phyloP scores from a whole-genome alignment of 2,113 vertebrate genomes.

The Corythaeola cristata region DNA sequence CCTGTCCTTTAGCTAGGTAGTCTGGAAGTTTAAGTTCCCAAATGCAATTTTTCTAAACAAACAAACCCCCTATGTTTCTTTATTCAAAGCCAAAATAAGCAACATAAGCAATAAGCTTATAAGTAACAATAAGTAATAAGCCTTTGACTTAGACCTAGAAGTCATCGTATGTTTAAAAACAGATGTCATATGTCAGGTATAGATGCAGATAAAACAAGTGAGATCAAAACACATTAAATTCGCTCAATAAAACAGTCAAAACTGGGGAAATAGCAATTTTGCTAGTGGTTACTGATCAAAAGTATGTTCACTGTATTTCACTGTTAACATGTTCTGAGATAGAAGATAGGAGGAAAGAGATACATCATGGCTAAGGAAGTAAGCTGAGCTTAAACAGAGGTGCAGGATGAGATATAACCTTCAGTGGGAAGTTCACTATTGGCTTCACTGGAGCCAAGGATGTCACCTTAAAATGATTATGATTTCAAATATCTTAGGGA shows the following conservation, averaged over 20 bases:
- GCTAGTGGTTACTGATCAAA: background rate
- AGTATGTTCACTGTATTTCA: background rate
- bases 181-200: background rate
- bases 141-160: background rate
- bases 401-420: background rate
- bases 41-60: background rate
- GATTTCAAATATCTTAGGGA: background rate
- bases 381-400: background rate
- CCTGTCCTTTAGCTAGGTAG: background rate
- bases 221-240: background rate
- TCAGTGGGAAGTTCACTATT: background rate
- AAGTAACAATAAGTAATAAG: too few species aligned
- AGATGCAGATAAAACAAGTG: background rate
- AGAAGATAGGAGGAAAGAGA: background rate
- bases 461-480: background rate
- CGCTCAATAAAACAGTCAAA: background rate
- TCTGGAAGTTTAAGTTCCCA: background rate
- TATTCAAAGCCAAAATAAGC: background rate
- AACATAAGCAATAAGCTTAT: background rate
- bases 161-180: background rate
- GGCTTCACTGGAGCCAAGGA: background rate
- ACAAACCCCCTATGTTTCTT: background rate
- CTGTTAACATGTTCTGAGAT: background rate
- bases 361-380: background rate
- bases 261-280: background rate